phyloP scores from a whole-genome alignment of 2,113 vertebrate genomes.

The Miniopterus natalensis region DNA sequence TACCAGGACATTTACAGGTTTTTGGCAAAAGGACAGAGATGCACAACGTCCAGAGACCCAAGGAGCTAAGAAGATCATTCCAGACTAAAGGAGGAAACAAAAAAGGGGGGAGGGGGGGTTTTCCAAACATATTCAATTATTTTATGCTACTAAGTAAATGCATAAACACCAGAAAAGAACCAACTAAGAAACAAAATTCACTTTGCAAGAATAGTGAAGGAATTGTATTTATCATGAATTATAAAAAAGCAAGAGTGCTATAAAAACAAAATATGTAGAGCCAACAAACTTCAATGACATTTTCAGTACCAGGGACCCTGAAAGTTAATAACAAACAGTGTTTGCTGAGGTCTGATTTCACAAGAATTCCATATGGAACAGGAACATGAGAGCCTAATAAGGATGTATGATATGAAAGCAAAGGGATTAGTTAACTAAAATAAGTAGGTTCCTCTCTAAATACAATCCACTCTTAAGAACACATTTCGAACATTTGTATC shows the following conservation, averaged over 20 bases:
- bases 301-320: conserved; percentile 64
- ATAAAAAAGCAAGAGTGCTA: conserved; percentile 14
- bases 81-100: background rate
- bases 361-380: conserved; percentile 61
- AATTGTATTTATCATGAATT: conserved; percentile 40
- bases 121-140: conserved; percentile 52
- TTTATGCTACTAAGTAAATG: conserved; percentile 12
- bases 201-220: conserved; percentile 23
- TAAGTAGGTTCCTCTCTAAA: conserved; percentile 74
- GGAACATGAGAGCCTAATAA: conserved; percentile 61
- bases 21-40: conserved; percentile 12
- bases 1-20: background rate
- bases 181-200: conserved; percentile 39
- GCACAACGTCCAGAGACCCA: background rate
- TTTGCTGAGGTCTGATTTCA: conserved; percentile 59
- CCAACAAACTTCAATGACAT: conserved; percentile 60
- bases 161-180: conserved; percentile 21
- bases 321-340: conserved; percentile 41
- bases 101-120: background rate
- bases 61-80: background rate
- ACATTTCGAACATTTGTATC: conserved; percentile 73
- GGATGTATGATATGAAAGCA: conserved; percentile 63
- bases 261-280: conserved; percentile 37
- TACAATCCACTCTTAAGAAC: conserved; percentile 66
- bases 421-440: conserved; percentile 71